Conservation (phyloP, 2,888 invertebrate genomes). For the Clivina fossor region DNA sequence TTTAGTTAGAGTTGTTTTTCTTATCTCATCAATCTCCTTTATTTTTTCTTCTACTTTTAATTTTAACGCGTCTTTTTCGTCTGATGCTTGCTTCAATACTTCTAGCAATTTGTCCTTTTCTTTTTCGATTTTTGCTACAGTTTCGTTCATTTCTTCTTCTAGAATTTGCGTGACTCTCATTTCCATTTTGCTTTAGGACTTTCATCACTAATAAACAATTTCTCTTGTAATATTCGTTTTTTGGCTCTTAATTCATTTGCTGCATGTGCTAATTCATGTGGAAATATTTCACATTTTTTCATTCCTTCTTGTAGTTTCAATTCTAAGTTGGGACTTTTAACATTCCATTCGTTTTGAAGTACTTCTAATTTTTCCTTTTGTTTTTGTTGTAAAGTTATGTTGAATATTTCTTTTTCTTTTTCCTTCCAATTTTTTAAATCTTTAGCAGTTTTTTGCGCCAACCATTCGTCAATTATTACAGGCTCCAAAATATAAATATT, state of each 20-base stretch:
- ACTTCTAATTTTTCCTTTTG: conserved; percentile 38
- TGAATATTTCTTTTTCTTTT: conserved; percentile 64
- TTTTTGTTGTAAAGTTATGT: conserved; percentile 56
- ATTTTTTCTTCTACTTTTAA: conserved; percentile 44
- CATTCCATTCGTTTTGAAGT: conserved; percentile 38
- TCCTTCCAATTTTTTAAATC: conserved; percentile 76
- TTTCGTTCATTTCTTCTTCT: conserved; percentile 36
- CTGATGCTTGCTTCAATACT: conserved; percentile 44
- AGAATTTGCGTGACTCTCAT: conserved; percentile 35
- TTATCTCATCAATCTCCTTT: conserved; percentile 53
- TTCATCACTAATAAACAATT: background rate
- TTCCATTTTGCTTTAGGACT: conserved; percentile 8
- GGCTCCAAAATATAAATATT: conserved; percentile 41
- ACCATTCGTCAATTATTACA: conserved; percentile 48
- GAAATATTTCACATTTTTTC: conserved; percentile 63
- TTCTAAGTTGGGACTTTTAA: conserved; percentile 55
- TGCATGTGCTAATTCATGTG: conserved; percentile 62
- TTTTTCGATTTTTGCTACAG: conserved; percentile 40
- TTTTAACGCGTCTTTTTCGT: conserved; percentile 12
- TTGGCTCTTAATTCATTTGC: conserved; percentile 49
- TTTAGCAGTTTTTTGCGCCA: conserved; percentile 60
- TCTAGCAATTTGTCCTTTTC: conserved; percentile 47
- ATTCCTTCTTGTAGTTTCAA: conserved; percentile 60
- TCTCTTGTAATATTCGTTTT: conserved; percentile 33
- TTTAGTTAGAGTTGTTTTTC: conserved; percentile 63